Evolutionary conservation across 2,113 vertebrate genomes (phyloP).

Genomic region (Oreochromis spilurus): DNA sequence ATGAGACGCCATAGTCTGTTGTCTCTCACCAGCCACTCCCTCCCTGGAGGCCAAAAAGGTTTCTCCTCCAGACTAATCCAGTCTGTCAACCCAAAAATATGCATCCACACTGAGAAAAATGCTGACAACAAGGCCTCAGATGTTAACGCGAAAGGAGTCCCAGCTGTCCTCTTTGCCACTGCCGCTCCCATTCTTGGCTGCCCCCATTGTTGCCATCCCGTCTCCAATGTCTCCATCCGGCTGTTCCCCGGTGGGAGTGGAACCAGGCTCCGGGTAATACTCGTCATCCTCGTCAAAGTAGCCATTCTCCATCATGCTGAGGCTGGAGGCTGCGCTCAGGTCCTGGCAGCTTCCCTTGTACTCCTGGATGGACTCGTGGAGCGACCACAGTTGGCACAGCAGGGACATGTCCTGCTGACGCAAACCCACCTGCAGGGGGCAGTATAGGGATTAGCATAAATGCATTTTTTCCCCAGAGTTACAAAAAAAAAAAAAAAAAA

Average conservation of each 20-base stretch:
- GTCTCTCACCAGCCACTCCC: not conserved
- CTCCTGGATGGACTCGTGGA: constrained; percentile 97
- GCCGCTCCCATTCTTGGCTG: constrained; percentile 53
- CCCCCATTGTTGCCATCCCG: not conserved
- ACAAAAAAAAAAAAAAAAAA: not conserved
- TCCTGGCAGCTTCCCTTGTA: constrained; percentile 96
- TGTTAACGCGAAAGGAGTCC: constrained; percentile 78
- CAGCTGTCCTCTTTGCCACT: constrained; percentile 73
- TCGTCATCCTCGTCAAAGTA: constrained; percentile 96
- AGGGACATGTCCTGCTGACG: constrained; percentile 98
- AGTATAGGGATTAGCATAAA: not conserved
- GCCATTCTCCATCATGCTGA: constrained; percentile 87
- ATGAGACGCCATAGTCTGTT: not conserved
- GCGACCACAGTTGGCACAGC: constrained; percentile 95
- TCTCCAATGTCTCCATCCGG: constrained; percentile 52
- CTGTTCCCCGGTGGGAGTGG: constrained; percentile 72
- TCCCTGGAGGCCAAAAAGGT: not conserved
- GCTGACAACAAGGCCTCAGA: constrained; percentile 49
- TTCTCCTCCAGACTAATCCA: not conserved
- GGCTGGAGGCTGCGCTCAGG: constrained; percentile 80
- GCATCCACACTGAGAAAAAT: not conserved
- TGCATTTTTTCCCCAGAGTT: not conserved
- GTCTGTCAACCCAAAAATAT: not conserved
- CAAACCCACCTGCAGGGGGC: constrained; percentile 82
- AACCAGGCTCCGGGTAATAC: constrained; percentile 77